Conservation (phyloP, 2,113 vertebrate genomes). For the Lepus timidus region DNA sequence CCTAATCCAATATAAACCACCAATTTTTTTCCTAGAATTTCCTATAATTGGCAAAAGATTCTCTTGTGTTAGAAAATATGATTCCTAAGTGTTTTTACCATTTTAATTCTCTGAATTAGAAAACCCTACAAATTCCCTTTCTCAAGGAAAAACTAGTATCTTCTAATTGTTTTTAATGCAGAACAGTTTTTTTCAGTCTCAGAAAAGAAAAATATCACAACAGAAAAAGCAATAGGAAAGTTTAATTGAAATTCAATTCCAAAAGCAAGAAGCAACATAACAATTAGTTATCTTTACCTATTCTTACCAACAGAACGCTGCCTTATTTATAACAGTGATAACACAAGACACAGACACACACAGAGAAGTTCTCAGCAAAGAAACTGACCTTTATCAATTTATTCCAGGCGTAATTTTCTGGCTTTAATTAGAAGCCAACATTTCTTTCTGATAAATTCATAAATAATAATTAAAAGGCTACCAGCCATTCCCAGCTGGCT, state of each 20-base stretch:
- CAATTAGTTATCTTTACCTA: constrained; percentile 77
- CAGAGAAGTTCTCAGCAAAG: constrained; percentile 80
- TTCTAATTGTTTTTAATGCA: constrained; percentile 60
- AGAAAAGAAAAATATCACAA: constrained; percentile 42
- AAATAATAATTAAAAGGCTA: constrained; percentile 87
- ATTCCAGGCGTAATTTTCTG: constrained; percentile 87
- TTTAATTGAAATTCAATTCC: constrained; percentile 82
- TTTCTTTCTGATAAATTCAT: constrained; percentile 86
- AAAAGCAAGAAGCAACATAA: constrained; percentile 69
- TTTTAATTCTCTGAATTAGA: constrained; percentile 62
- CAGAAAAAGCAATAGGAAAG: constrained; percentile 71
- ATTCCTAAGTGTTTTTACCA: constrained; percentile 44
- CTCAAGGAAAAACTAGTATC: neutral
- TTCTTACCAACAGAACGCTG: constrained; percentile 76
- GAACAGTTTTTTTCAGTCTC: constrained; percentile 57
- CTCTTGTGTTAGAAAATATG: constrained; percentile 46
- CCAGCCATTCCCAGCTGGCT: constrained; percentile 83
- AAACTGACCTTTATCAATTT: constrained; percentile 90
- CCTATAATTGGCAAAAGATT: constrained; percentile 32
- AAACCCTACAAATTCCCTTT: constrained; percentile 59
- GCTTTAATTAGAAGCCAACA: constrained; percentile 88
- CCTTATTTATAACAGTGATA: constrained; percentile 81
- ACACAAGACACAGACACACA: constrained; percentile 79
- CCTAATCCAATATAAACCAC: constrained; percentile 62
- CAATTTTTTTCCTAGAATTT: constrained; percentile 48